Conservation (phyloP, 2,797 vertebrate genomes). For the Hydrolagus colliei region DNA sequence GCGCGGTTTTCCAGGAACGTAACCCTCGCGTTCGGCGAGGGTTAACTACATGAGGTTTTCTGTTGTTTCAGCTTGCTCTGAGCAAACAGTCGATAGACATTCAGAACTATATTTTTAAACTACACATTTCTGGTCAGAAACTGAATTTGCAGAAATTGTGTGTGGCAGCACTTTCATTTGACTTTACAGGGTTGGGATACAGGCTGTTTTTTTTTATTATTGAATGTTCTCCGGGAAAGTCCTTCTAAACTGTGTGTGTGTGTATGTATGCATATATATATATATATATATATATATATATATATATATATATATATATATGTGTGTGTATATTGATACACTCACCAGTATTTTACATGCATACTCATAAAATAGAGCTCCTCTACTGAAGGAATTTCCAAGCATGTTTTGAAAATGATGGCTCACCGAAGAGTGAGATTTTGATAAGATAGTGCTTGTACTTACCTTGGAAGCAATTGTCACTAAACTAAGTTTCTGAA, state of each 20-base stretch:
- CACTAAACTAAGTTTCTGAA: background rate
- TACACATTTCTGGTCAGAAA: conserved; percentile 26
- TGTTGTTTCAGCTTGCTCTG: background rate
- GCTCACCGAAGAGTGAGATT: background rate
- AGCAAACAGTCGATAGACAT: conserved; percentile 7
- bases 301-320: background rate
- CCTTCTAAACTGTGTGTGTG: no score
- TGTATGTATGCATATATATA: background rate
- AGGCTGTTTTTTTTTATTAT: background rate
- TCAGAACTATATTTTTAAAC: conserved; percentile 21
- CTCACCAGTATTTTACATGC: background rate
- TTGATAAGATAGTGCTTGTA: background rate
- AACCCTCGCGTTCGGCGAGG: no score
- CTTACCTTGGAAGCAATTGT: background rate
- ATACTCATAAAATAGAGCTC: background rate
- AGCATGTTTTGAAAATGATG: background rate
- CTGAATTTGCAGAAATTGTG: conserved; percentile 9
- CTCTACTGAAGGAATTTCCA: background rate
- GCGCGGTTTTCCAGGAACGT: no score
- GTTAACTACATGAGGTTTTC: background rate
- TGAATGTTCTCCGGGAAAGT: background rate
- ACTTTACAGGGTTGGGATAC: conserved; percentile 2
- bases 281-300: background rate
- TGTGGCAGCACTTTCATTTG: conserved; percentile 25
- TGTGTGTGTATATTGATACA: background rate